Percentiles rank a stretch among this genome's conserved stretches.
Conservation (phyloP, 2,888 invertebrate genomes). For the Pachydiplax longipennis region DNA sequence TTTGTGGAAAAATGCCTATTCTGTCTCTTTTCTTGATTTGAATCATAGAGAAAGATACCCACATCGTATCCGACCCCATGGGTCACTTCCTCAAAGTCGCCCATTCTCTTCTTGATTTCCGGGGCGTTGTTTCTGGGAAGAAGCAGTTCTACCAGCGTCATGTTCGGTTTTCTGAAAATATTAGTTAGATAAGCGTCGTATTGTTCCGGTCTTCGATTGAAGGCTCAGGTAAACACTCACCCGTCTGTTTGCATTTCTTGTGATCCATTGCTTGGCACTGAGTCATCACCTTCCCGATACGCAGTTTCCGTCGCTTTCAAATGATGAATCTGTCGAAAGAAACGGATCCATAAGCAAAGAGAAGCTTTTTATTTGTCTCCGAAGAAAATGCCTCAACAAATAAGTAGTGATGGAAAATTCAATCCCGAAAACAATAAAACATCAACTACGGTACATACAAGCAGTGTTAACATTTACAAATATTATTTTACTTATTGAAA, state of each 20-base stretch:
- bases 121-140: background rate
- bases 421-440: background rate
- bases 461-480: background rate
- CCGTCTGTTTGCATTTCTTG: background rate
- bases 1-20: no score
- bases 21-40: no score
- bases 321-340: background rate
- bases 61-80: slow-evolving; percentile 23
- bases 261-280: background rate
- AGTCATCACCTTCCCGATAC: background rate
- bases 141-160: background rate
- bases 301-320: background rate
- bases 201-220: background rate
- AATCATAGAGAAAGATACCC: background rate
- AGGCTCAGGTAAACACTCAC: background rate
- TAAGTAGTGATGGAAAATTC: background rate
- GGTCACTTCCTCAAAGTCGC: background rate
- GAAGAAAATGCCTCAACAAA: no score
- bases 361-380: no score
- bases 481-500: background rate
- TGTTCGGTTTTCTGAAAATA: background rate
- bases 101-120: background rate
- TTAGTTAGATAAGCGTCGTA: no score
- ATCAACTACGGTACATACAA: background rate
- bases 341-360: background rate